Evolutionary conservation across 2,113 vertebrate species (phyloP).

Genomic region (Callipepla squamata): DNA sequence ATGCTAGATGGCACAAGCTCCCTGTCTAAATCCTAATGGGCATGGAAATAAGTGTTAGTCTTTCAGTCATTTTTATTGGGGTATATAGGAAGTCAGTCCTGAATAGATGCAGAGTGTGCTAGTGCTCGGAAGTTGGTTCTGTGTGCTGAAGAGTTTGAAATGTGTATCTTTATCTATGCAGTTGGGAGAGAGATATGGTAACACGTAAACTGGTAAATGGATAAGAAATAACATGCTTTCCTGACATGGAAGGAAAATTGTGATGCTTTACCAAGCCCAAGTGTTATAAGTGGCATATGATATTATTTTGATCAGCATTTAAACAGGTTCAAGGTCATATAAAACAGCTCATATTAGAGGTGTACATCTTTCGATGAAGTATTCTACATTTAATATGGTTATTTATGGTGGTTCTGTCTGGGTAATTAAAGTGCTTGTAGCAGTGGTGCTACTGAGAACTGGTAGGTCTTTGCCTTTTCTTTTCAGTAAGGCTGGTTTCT

Average conservation of each 20-base stretch:
- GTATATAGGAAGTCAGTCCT: not conserved
- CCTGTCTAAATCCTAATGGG: not conserved
- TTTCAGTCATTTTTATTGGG: not conserved
- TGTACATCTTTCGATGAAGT: not conserved
- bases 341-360: not conserved
- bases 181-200: not conserved
- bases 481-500: slow-evolving; percentile 69
- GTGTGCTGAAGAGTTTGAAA: not conserved
- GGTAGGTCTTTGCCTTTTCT: slow-evolving; percentile 51
- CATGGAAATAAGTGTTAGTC: not conserved
- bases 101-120: not conserved
- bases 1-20: not conserved
- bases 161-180: not conserved
- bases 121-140: not conserved
- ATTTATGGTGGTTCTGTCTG: not conserved
- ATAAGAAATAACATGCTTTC: not conserved
- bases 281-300: not conserved
- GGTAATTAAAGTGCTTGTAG: slow-evolving; percentile 42
- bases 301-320: slow-evolving; percentile 61
- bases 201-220: not conserved
- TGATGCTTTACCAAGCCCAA: not conserved
- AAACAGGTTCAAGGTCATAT: not conserved
- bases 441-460: slow-evolving; percentile 45
- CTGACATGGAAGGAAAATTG: not conserved
- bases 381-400: not conserved